Evolutionary conservation across 2,797 vertebrate species (phyloP).

Genomic region (Anas bahamensis): DNA sequence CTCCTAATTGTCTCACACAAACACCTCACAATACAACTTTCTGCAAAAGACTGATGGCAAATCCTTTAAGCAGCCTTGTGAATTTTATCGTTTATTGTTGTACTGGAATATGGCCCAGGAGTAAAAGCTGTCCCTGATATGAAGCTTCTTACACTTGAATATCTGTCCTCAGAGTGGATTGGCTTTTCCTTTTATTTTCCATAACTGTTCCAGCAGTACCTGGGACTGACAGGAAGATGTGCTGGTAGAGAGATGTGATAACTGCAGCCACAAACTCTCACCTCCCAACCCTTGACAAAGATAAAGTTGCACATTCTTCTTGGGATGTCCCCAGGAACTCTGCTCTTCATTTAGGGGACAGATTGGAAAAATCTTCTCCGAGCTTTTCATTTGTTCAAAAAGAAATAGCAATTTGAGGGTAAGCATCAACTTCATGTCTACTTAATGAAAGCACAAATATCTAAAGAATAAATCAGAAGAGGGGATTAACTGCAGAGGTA

Average conservation of each 20-base stretch:
- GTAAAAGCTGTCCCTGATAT: neutral
- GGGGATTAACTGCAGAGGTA: neutral
- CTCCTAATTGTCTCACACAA: neutral
- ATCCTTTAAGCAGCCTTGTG: neutral
- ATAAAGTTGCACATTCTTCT: neutral
- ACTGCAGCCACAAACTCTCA: neutral
- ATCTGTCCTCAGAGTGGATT: neutral
- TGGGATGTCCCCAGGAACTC: neutral
- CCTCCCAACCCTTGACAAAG: neutral
- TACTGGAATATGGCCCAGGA: neutral
- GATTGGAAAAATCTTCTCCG: neutral
- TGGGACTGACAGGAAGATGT: neutral
- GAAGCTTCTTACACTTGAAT: neutral
- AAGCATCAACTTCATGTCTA: neutral
- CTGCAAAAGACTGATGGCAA: neutral
- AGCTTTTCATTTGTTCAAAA: neutral
- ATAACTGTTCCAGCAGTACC: neutral
- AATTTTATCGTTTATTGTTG: neutral
- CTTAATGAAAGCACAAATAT: neutral
- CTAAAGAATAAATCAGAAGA: neutral
- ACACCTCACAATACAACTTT: neutral
- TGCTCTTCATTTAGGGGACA: neutral
- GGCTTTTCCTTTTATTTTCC: neutral
- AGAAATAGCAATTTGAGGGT: neutral
- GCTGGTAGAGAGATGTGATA: neutral